phyloP scores from a whole-genome alignment of 2,888 invertebrate species.

The Leptinotarsa peninsularis region DNA sequence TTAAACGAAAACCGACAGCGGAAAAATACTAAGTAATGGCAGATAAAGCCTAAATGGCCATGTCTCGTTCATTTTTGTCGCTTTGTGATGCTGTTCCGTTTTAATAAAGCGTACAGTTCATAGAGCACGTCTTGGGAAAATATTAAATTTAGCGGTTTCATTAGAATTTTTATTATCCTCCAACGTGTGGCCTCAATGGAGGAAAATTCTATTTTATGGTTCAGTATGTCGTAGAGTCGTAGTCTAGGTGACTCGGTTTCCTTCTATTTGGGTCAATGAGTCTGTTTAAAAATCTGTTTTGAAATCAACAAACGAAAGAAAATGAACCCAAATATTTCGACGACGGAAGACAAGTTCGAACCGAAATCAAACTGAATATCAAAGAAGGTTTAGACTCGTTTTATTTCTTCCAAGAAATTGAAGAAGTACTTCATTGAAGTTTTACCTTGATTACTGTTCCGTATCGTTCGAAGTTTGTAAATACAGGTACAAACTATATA shows the following conservation, averaged over 20 bases:
- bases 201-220: slow-evolving; percentile 3
- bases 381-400: too few relatives aligned
- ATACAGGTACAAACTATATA: too few relatives aligned
- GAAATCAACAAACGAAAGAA: neutral
- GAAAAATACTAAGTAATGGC: neutral
- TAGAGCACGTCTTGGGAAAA: slow-evolving; percentile 32
- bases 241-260: neutral
- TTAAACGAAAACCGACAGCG: neutral
- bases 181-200: slow-evolving; percentile 26
- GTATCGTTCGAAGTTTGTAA: too few relatives aligned
- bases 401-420: too few relatives aligned
- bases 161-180: slow-evolving; percentile 37
- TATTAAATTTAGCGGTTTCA: slow-evolving; percentile 35
- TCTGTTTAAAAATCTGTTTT: too few relatives aligned
- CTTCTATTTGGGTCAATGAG: neutral
- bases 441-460: too few relatives aligned
- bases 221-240: slow-evolving; percentile 18
- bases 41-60: slow-evolving; percentile 5
- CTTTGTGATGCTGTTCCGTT: neutral
- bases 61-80: neutral
- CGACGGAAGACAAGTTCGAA: too few relatives aligned
- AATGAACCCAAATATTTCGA: neutral
- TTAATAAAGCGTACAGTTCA: slow-evolving; percentile 9
- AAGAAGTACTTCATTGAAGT: too few relatives aligned
- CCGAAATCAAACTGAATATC: too few relatives aligned